Evolutionary conservation across 1,140 invertebrate species (phyloP), one percentile per base, ranked within the genome.

Genomic region (Brachionus asplanchnoidis): DNA sequence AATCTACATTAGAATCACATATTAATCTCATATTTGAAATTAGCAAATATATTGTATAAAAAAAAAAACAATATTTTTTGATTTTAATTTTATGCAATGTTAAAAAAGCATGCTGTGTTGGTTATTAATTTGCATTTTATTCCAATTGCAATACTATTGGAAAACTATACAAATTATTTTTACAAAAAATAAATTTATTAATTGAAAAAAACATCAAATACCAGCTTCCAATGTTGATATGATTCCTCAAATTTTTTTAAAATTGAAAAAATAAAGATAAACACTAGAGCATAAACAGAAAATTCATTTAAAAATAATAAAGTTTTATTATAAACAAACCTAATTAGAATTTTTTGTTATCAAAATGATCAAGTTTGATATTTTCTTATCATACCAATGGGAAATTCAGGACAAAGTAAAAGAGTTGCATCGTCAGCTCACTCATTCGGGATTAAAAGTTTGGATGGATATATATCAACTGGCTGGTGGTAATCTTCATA

Each of bases 391-490:
- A 80, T 89, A 89, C 82, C 90, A 91, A 86, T 90, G 90, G 89
- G 89, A 91, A 79, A 87, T 86, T 6, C 90, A 91, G 80, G 88
- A 89, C 65, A 87, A 89, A 44, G 88, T 89, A 14, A 86, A 87
- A 42, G 85, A 86, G 5, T 68, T 91, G 7, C 70, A 89, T 46
- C 87, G 88, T 44, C 85, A 87, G 40, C 85, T 91, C 20, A 89
- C 90, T 78, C 86, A 87, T 14, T 85, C 87, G 12, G 90, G 90
- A 2, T 90, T 88, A 84, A 87, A 87, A 8, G 90, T 90, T 85
- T 91, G 90, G 90, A 91, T 91, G 90, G 90, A 91, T 85, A 88
- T 91, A 53, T 89, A 89, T 77, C 89, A 90, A 85, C 87, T 91
- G 85, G 88, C 89, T 14, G 89, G 88, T 8, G 90, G 90, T 20